Evolutionary conservation across 1,140 invertebrate genomes (phyloP).

Genomic region (Belonocnema kinseyi): DNA sequence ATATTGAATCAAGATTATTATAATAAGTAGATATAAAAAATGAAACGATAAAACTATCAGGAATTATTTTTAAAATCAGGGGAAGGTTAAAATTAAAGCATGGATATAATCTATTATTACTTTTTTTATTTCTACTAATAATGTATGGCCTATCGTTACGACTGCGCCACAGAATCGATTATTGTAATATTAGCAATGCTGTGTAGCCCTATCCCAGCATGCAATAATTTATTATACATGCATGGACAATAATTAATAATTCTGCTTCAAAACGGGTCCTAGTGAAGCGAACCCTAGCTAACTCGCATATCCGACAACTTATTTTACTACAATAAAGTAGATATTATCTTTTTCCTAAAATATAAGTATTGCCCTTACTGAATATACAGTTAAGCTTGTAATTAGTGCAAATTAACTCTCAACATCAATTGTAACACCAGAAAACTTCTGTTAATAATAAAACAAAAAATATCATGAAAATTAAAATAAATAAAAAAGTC

Average conservation of each 20-base stretch:
- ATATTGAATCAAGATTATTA: no score
- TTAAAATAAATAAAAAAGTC: no score
- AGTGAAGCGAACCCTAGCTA: constrained; percentile 13
- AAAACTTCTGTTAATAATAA: neutral
- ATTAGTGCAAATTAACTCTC: neutral
- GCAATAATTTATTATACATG: constrained; percentile 26
- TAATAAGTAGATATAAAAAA: no score
- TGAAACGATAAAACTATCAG: no score
- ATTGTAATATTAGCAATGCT: constrained; percentile 20
- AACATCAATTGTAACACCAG: neutral
- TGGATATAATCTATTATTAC: no score
- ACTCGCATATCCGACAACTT: neutral
- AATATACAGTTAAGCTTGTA: neutral
- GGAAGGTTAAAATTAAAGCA: no score
- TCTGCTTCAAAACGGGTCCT: constrained; percentile 24
- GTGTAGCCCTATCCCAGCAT: neutral
- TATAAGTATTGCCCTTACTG: neutral
- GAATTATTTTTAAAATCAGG: no score
- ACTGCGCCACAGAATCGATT: constrained; percentile 16
- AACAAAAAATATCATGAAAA: no score
- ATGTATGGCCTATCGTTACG: neutral
- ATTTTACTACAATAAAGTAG: neutral
- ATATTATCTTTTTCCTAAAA: constrained; percentile 12
- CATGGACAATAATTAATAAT: constrained; percentile 27
- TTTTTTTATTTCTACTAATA: no score